Conservation (phyloP, 2,888 invertebrate species). For the Oegoconia quadripuncta region DNA sequence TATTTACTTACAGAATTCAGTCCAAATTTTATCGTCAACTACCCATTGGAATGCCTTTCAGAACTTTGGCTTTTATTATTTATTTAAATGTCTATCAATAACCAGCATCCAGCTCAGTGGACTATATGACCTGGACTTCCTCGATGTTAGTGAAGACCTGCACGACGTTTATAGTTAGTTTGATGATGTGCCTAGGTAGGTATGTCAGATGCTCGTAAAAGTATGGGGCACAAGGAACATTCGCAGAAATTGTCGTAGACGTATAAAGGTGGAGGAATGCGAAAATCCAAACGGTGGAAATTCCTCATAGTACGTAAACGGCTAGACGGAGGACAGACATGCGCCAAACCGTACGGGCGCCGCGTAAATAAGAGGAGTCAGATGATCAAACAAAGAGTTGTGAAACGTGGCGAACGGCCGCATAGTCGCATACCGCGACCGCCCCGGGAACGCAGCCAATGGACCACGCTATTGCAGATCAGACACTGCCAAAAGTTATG, state of each 20-base stretch:
- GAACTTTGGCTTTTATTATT: background rate
- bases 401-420: slow-evolving; percentile 60
- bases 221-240: slow-evolving; percentile 55
- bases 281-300: slow-evolving; percentile 63
- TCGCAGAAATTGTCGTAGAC: slow-evolving; percentile 57
- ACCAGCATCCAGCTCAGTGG: no score
- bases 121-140: no score
- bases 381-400: slow-evolving; percentile 68
- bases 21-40: background rate
- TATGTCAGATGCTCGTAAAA: no score
- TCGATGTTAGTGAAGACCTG: no score
- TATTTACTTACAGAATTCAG: background rate
- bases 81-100: background rate
- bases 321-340: slow-evolving; percentile 72
- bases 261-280: slow-evolving; percentile 55
- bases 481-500: slow-evolving; percentile 38
- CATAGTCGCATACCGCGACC: slow-evolving; percentile 62
- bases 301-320: slow-evolving; percentile 60
- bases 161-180: no score
- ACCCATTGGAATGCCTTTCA: slow-evolving; percentile 1
- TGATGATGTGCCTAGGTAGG: no score
- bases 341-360: slow-evolving; percentile 45
- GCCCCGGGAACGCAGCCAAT: slow-evolving; percentile 66
- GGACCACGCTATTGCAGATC: slow-evolving; percentile 47
- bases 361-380: slow-evolving; percentile 58